Base-by-base conservation (phyloP, 2,888 invertebrate genomes). In the Adineta ricciae region DNA sequence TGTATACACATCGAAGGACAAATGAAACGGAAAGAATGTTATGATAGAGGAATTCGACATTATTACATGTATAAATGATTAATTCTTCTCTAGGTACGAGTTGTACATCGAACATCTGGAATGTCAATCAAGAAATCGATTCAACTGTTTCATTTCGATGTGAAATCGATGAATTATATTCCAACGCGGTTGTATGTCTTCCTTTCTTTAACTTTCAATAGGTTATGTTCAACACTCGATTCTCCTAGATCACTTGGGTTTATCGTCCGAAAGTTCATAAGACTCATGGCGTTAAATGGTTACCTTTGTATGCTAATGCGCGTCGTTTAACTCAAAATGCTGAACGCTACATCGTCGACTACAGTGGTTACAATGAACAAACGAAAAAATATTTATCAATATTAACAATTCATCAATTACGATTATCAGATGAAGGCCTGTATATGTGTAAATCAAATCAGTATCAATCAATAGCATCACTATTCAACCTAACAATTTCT, bases 381-480 rank as follows among this genome's bases (percentile, higher is more conserved):
- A 41, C 41, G 24, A 11, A 41, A 41, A 38, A 41, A 41, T 41
- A 78, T 41, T n/a, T 41, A 78, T 78, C 78, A 41, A 78, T 78
- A 78, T 78, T 78, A 78, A 78, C 78, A 5, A 41, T 78, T 41
- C 38, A 78, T 41, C 21, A n/a, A 41, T 41, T 78, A 78, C 38
- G 21, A 24, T 4, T n/a, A 41, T 78, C 78, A 16, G 78, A 78
- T 41, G 78, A 78, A 78, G 78, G 78, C 9, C 9, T 78, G 21
- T 78, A 78, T 41, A 78, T 78, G 78, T 78, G 78, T 78, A 78
- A 78, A 78, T 78, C 78, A 41, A 78, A 78, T 78, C 78, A 78
- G 24, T 21, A 78, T 41, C 78, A 78, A 41, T 78, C 78, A n/a
- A 41, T 3, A 78, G 41, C 78, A 19, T n/a, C 24, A n/a, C 24